phyloP scores from a whole-genome alignment of 2,113 vertebrate genomes.

The Pungitius pungitius region DNA sequence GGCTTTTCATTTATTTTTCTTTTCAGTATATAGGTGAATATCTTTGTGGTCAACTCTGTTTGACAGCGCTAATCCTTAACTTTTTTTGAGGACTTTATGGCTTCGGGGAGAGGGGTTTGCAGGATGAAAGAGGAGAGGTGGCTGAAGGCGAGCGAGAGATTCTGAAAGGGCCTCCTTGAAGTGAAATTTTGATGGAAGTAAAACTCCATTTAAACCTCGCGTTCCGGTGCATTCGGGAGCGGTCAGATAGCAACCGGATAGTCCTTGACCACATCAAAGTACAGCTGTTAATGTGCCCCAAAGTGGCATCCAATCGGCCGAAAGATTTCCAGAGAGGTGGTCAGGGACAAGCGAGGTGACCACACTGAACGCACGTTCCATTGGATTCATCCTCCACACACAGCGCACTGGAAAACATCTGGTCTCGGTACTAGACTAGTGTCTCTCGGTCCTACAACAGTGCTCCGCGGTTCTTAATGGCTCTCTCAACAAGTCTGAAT shows the following conservation, averaged over 20 bases:
- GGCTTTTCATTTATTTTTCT: too few relatives aligned
- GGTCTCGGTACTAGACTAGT: neutral
- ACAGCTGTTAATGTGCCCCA: neutral
- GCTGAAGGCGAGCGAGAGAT: conserved; percentile 3
- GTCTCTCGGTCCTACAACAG: neutral
- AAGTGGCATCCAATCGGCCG: neutral
- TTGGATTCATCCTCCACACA: neutral
- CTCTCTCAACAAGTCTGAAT: neutral
- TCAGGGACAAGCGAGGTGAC: neutral
- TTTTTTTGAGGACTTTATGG: conserved; percentile 22
- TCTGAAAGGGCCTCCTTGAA: conserved; percentile 28
- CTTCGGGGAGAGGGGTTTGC: conserved; percentile 26
- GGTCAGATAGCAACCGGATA: neutral
- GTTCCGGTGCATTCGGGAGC: neutral
- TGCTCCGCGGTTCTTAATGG: neutral
- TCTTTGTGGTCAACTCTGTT: conserved; percentile 29
- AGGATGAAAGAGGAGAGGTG: conserved; percentile 16
- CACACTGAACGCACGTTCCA: neutral
- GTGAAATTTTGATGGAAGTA: conserved; percentile 32
- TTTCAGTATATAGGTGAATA: too few relatives aligned
- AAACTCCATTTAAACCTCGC: neutral
- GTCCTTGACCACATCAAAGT: neutral
- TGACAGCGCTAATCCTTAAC: conserved; percentile 25
- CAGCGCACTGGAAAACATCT: neutral
- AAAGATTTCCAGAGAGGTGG: neutral